Conservation (phyloP, 2,113 vertebrate species). For the Serilophus lunatus region DNA sequence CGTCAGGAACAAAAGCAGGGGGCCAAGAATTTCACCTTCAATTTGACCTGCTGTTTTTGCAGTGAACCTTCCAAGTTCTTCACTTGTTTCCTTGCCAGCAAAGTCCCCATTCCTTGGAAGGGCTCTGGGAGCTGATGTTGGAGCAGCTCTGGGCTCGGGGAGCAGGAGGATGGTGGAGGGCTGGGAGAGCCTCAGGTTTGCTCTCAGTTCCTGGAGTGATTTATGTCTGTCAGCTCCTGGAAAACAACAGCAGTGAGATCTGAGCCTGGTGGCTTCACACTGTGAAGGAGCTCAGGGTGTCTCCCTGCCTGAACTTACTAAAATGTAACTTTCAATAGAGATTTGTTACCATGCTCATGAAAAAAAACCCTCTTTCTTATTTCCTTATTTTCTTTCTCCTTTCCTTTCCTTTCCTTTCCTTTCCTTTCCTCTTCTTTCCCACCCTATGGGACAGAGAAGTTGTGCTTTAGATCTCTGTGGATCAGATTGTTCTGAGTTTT, state of each 20-base stretch:
- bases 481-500: fast-evolving
- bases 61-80: not conserved
- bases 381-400: not conserved
- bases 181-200: not conserved
- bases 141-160: not conserved
- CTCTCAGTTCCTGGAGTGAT: not conserved
- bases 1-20: not conserved
- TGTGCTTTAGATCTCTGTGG: not conserved
- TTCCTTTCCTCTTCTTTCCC: not conserved
- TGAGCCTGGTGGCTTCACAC: not conserved
- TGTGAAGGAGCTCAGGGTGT: not conserved
- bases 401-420: not conserved
- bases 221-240: not conserved
- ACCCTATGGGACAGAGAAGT: no score
- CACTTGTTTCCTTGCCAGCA: not conserved
- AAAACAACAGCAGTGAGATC: not conserved
- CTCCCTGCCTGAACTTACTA: not conserved
- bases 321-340: fast-evolving
- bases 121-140: not conserved
- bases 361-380: fast-evolving
- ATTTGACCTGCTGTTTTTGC: not conserved
- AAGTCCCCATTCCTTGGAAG: not conserved
- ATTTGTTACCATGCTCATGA: not conserved
- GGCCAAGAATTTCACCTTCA: conserved; percentile 5
- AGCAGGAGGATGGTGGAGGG: not conserved